A percentile compares a stretch with the other conserved stretches of the same genome.
phyloP scores from a whole-genome alignment of 2,797 vertebrate species.

The Eulemur albifrons region DNA sequence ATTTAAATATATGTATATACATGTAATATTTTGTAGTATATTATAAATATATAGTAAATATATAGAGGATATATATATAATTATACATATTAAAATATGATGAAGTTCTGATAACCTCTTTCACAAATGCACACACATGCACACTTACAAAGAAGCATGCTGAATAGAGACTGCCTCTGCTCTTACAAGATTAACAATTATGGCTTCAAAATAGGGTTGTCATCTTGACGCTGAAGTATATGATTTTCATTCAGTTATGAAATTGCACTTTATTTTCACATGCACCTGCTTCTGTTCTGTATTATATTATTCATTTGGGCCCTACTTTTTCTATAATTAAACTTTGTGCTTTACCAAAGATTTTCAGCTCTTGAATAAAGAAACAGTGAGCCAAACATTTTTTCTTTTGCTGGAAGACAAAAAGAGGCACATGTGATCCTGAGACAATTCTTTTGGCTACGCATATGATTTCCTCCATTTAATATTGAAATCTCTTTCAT shows the following conservation, averaged over 20 bases:
- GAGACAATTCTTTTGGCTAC: neutral
- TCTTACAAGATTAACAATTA: constrained; percentile 28
- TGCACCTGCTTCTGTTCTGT: neutral
- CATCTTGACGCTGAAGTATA: constrained; percentile 49
- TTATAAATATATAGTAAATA: neutral
- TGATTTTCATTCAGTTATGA: constrained; percentile 46
- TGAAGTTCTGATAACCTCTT: neutral
- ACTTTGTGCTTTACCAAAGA: constrained; percentile 36
- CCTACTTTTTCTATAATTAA: neutral
- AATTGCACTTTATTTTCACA: constrained; percentile 53
- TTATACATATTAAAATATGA: neutral
- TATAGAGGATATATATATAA: neutral
- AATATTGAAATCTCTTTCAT: neutral
- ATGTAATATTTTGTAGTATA: neutral
- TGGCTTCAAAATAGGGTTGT: constrained; percentile 19
- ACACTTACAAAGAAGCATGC: neutral
- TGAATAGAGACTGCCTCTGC: neutral
- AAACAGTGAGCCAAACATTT: neutral
- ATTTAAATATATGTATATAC: neutral
- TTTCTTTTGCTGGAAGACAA: constrained; percentile 10
- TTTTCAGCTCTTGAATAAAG: constrained; percentile 20
- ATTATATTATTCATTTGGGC: constrained; percentile 44
- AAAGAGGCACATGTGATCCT: neutral
- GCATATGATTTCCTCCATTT: neutral
- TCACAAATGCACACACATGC: neutral